Evolutionary conservation across 2,797 vertebrate genomes (phyloP).

Genomic region (Alouatta caraya): DNA sequence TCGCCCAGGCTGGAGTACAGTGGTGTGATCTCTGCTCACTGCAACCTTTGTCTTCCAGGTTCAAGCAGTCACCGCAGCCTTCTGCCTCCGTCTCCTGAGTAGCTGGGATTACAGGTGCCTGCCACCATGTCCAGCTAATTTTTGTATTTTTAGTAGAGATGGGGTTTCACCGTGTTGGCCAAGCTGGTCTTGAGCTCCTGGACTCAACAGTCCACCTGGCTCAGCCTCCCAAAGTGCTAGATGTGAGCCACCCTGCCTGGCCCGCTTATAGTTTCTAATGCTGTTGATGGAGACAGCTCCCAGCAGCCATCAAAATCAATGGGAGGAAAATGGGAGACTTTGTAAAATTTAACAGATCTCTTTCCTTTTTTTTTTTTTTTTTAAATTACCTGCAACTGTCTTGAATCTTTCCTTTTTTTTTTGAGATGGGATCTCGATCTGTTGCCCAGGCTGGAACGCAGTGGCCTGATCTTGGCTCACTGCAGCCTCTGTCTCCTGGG

Average conservation of each 20-base stretch:
- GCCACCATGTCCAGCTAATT: no score
- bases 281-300: neutral
- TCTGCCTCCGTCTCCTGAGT: no score
- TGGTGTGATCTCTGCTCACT: neutral
- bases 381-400: neutral
- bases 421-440: neutral
- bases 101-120: no score
- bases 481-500: neutral
- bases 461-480: neutral
- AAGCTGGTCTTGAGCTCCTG: no score
- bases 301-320: neutral
- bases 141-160: no score
- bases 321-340: neutral
- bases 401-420: neutral
- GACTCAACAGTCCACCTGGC: no score
- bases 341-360: neutral
- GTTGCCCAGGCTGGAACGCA: neutral
- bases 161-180: no score
- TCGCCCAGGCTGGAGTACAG: neutral
- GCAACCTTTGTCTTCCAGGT: no score
- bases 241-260: neutral
- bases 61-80: no score
- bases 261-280: neutral
- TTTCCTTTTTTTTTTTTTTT: neutral
- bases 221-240: no score